phyloP scores from a whole-genome alignment of 2,113 vertebrate species.

The Rhagologus leucostigma region DNA sequence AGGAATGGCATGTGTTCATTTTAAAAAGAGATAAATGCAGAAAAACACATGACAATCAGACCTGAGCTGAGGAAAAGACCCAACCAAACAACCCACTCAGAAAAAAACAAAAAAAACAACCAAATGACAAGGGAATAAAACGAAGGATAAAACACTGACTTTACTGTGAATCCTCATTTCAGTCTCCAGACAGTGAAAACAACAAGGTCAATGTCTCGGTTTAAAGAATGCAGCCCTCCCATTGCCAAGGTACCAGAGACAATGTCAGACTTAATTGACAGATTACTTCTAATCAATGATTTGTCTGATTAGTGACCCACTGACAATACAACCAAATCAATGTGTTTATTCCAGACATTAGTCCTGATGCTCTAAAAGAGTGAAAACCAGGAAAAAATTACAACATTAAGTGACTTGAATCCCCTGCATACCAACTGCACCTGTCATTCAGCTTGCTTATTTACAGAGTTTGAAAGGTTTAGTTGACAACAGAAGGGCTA shows the following conservation, averaged over 20 bases:
- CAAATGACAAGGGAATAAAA: background rate
- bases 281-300: conserved; percentile 54
- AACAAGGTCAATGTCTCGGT: background rate
- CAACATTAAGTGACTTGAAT: background rate
- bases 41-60: background rate
- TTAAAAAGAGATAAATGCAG: background rate
- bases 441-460: conserved; percentile 27
- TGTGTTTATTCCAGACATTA: background rate
- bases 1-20: background rate
- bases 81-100: background rate
- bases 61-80: background rate
- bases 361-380: background rate
- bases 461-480: conserved; percentile 37
- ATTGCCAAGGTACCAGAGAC: background rate
- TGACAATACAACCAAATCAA: conserved; percentile 42
- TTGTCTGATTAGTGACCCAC: conserved; percentile 49
- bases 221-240: background rate
- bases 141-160: background rate
- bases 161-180: background rate
- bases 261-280: conserved; percentile 47
- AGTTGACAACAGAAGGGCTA: conserved; percentile 26
- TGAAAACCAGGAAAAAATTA: conserved; percentile 15
- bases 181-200: background rate
- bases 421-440: background rate
- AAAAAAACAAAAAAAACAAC: background rate